Percentiles rank a stretch among this genome's conserved stretches.
phyloP scores from a whole-genome alignment of 2,888 invertebrate genomes.

The Apotomis capreana region DNA sequence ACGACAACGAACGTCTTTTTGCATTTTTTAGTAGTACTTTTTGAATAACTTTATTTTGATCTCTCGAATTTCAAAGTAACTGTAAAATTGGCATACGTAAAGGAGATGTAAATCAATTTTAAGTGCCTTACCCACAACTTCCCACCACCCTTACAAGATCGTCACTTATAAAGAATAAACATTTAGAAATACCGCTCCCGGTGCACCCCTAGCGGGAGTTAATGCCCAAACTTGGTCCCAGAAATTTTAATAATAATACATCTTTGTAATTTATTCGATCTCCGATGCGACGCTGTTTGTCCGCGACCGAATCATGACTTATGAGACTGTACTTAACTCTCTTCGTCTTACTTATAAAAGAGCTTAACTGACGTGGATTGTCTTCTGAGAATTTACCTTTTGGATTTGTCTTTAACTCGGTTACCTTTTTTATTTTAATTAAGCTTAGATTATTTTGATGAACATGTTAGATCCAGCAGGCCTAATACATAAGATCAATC shows the following conservation, averaged over 20 bases:
- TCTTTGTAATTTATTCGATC: slow-evolving; percentile 81
- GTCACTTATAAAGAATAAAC: neutral
- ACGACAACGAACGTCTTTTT: too few relatives aligned
- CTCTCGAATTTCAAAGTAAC: too few relatives aligned
- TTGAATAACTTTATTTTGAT: too few relatives aligned
- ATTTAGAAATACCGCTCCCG: slow-evolving; percentile 43
- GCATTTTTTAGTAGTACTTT: too few relatives aligned
- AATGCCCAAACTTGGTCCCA: slow-evolving; percentile 76
- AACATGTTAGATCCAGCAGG: too few relatives aligned
- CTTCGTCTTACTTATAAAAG: neutral
- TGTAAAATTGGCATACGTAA: too few relatives aligned
- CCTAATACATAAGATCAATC: too few relatives aligned
- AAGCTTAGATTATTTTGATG: neutral
- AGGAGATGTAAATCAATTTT: too few relatives aligned
- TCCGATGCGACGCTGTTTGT: slow-evolving; percentile 63
- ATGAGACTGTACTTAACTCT: slow-evolving; percentile 32
- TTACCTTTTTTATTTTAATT: neutral
- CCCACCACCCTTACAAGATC: neutral
- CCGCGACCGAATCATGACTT: slow-evolving; percentile 55
- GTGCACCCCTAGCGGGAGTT: slow-evolving; percentile 61
- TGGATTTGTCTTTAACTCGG: neutral
- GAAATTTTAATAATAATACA: slow-evolving; percentile 82
- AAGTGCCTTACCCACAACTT: too few relatives aligned
- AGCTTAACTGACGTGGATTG: neutral
- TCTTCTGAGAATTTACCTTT: neutral